Evolutionary conservation across 2,113 vertebrate genomes (phyloP).

Genomic region (Phoxinus phoxinus): DNA sequence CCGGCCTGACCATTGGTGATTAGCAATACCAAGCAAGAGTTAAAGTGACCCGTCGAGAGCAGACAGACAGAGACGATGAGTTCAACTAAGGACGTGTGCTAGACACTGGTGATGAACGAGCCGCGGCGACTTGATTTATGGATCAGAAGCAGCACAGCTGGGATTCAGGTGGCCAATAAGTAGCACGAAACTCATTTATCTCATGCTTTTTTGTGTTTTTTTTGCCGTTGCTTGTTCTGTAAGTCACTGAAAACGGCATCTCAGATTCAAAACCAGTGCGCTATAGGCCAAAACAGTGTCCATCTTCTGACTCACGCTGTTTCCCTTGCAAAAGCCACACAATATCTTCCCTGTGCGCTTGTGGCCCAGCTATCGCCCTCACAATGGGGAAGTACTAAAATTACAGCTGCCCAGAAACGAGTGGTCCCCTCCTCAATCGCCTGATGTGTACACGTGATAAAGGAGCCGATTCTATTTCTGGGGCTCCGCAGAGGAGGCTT

Average conservation of each 20-base stretch:
- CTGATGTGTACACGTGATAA: conserved; percentile 73
- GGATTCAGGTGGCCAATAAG: conserved; percentile 36
- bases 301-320: not conserved
- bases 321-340: conserved; percentile 23
- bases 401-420: conserved; percentile 55
- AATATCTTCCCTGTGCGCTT: not conserved
- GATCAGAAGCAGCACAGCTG: conserved; percentile 28
- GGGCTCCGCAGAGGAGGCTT: conserved; percentile 59
- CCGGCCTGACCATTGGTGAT: not conserved
- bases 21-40: not conserved
- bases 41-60: conserved; percentile 3
- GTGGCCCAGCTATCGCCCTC: conserved; percentile 36
- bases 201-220: not conserved
- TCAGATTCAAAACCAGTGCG: not conserved
- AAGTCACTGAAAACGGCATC: not conserved
- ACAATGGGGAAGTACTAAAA: conserved; percentile 60
- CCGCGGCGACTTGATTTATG: conserved; percentile 14
- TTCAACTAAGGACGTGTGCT: conserved; percentile 12
- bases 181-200: conserved; percentile 22
- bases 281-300: conserved; percentile 5
- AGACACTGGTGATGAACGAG: conserved; percentile 15
- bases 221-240: not conserved
- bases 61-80: not conserved
- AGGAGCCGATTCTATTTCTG: conserved; percentile 63
- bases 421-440: conserved; percentile 44